Conservation (phyloP, 2,113 vertebrate genomes). For the Rhea americana region DNA sequence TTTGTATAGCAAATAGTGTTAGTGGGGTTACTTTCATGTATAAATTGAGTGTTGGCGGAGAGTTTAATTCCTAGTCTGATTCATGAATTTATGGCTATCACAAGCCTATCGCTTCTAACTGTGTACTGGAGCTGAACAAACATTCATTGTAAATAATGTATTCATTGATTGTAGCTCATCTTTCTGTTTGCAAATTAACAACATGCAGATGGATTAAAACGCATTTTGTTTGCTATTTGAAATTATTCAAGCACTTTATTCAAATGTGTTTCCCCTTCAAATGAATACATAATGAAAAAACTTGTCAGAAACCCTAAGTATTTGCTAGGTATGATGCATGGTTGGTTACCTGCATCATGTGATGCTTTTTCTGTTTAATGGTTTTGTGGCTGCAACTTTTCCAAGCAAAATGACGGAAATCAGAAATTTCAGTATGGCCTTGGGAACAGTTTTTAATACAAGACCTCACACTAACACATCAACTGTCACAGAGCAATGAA, state of each 20-base stretch:
- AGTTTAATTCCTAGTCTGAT: not conserved
- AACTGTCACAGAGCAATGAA: not conserved
- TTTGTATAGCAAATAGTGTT: not conserved
- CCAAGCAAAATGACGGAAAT: not conserved
- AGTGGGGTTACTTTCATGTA: not conserved
- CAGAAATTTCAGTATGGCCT: not conserved
- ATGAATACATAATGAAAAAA: not conserved
- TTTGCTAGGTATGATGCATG: not conserved
- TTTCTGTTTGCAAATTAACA: not conserved
- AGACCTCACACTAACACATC: not conserved
- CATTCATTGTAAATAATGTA: not conserved
- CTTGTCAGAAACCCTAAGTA: rapidly evolving
- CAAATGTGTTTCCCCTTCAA: not conserved
- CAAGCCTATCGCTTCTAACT: not conserved
- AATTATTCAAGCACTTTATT: not conserved
- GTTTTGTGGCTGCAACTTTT: not conserved
- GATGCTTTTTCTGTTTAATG: not conserved
- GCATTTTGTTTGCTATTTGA: not conserved
- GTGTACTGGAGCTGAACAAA: not conserved
- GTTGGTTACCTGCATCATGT: not conserved
- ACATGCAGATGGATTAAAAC: not conserved
- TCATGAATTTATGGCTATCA: not conserved
- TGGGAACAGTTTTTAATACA: not conserved
- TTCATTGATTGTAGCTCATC: not conserved
- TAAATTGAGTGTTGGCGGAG: not conserved